phyloP scores from a whole-genome alignment of 2,888 invertebrate genomes.

The Callimorpha dominula region DNA sequence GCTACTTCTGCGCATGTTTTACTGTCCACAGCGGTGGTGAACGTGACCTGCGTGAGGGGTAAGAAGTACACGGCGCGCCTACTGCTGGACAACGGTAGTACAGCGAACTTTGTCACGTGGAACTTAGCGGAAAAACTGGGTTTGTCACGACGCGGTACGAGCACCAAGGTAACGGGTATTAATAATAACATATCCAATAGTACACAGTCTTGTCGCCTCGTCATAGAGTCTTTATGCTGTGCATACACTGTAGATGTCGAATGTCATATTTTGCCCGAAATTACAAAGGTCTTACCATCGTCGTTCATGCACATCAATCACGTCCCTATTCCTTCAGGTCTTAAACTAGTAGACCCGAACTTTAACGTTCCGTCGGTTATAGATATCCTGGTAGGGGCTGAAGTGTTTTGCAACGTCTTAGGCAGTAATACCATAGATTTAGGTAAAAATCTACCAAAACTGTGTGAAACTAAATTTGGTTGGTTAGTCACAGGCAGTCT shows the following conservation, averaged over 20 bases:
- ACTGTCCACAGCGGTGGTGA: conserved; percentile 20
- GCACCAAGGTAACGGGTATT: conserved; percentile 27
- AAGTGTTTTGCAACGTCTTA: conserved; percentile 40
- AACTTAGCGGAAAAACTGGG: conserved; percentile 24
- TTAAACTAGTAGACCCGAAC: conserved; percentile 37
- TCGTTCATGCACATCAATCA: conserved; percentile 17
- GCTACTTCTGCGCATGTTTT: conserved; percentile 21
- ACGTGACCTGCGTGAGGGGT: background rate
- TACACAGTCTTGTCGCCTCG: conserved; percentile 18
- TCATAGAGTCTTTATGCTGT: conserved; percentile 17
- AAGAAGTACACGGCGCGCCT: background rate
- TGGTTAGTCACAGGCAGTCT: too few relatives aligned
- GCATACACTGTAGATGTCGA: background rate
- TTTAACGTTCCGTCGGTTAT: conserved; percentile 37
- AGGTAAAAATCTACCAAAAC: conserved; percentile 36
- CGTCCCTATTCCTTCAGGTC: conserved; percentile 12
- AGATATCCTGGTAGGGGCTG: conserved; percentile 40
- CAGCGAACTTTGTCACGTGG: conserved; percentile 19
- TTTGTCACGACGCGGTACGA: conserved; percentile 25
- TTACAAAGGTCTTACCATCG: conserved; percentile 33
- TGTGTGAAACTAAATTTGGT: conserved; percentile 22
- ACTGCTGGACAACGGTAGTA: conserved; percentile 20
- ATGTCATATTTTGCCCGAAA: conserved; percentile 19
- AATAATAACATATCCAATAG: conserved; percentile 18
- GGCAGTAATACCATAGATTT: conserved; percentile 26